Base-by-base conservation (phyloP, 1,140 invertebrate species). In the Aphelinus certus region DNA sequence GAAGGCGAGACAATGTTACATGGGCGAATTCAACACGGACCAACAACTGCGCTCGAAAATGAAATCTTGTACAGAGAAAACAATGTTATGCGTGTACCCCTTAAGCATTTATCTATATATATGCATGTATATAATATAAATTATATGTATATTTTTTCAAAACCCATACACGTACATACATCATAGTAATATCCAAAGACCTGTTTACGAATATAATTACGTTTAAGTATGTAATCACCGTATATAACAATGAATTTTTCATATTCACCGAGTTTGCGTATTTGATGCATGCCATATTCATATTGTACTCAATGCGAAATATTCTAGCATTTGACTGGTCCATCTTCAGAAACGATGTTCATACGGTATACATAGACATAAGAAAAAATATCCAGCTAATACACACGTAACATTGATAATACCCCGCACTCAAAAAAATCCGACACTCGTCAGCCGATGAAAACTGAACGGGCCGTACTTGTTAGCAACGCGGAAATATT, bases 41-140 rank as follows among this genome's bases (percentile, higher is more conserved):
- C 2, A 58, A 26, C 6, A 60, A 60, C 61, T 43, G 2, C 46
- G 61, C 46, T 63, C 43, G 7, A 46, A 63, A 72, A 45, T 72
- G n/a, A 45, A 72, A 63, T 58, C 57, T 63, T 71, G 65, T 64
- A 70, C 48, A 64, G 61, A 70, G 9, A 70, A 64, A 64, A 53
- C 42, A 45, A 7, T 57, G 55, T 62, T 53, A 67, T 53, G 26
- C 58, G 62, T 63, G 42, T 61, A 48, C 43, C 53, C 65, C 9
- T 65, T 73, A 73, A 46, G 46, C 65, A 73, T 73, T 51, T 73
- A 73, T 73, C 48, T 64, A 65, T 73, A 65, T 73, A 65, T 45
- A 76, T 71, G n/a, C 56, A 61, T 76, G 67, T 71, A 47, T 72
- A 26, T 26, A 26, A 26, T 26, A 62, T 62, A 51, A 46, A 43